Percentiles rank a stretch among this genome's conserved stretches.
Conservation (phyloP, 1,140 invertebrate species). For the Lamellibrachia luymesi region DNA sequence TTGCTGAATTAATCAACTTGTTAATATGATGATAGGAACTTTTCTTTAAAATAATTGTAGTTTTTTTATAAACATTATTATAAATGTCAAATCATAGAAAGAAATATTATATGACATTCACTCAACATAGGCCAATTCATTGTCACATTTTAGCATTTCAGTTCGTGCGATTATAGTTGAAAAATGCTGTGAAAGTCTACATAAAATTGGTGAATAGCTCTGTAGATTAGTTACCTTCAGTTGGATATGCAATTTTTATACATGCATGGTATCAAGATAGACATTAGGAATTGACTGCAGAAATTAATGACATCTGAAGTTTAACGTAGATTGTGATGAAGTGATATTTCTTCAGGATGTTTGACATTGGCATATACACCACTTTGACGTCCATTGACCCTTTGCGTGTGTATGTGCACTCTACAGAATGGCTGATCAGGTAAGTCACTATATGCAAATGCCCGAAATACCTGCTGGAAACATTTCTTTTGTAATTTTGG, state of each 20-base stretch:
- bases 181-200: neutral
- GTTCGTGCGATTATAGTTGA: too few species aligned
- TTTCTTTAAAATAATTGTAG: neutral
- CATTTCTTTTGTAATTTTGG: neutral
- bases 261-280: neutral
- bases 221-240: neutral
- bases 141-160: neutral
- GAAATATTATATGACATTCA: neutral
- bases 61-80: neutral
- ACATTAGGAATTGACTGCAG: neutral
- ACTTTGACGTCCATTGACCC: slow-evolving; percentile 17
- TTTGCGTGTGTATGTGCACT: slow-evolving; percentile 9
- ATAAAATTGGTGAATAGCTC: neutral
- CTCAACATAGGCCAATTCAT: neutral
- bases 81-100: neutral
- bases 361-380: slow-evolving; percentile 12
- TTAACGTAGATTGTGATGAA: neutral
- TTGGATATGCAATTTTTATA: too few species aligned
- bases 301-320: neutral
- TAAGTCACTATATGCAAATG: neutral
- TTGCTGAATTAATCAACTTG: neutral
- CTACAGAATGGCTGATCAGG: slow-evolving; percentile 14
- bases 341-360: slow-evolving; percentile 6
- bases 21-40: neutral
- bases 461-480: neutral